Conservation (phyloP, 2,113 vertebrate genomes). For the Corythornis cristatus region DNA sequence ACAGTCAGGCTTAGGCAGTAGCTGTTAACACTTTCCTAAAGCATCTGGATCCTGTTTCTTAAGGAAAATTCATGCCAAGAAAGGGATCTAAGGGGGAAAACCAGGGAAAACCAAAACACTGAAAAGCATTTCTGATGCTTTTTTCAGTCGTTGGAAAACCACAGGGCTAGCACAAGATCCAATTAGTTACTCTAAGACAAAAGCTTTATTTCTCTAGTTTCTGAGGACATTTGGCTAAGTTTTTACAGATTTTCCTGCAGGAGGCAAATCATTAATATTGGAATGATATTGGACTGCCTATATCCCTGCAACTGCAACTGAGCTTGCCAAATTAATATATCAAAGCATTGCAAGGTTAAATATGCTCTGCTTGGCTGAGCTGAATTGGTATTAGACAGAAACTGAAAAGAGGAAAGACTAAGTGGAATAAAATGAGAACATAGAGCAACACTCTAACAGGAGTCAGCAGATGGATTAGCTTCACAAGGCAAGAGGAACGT, state of each 20-base stretch:
- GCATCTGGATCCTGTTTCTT: background rate
- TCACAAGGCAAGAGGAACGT: background rate
- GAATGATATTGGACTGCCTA: background rate
- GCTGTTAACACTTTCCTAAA: background rate
- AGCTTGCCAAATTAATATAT: background rate
- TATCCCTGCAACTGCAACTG: background rate
- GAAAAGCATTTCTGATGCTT: too few relatives aligned
- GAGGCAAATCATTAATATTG: too few relatives aligned
- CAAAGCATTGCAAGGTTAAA: background rate
- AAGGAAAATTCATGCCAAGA: too few relatives aligned
- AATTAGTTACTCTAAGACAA: too few relatives aligned
- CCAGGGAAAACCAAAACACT: too few relatives aligned
- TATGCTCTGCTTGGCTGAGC: background rate
- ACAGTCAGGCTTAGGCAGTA: background rate
- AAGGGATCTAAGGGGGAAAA: too few relatives aligned
- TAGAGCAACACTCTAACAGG: background rate
- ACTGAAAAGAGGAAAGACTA: background rate
- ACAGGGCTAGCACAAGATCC: too few relatives aligned
- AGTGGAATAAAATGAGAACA: background rate
- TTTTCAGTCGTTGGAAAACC: too few relatives aligned
- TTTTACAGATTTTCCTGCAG: too few relatives aligned
- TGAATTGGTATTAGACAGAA: background rate
- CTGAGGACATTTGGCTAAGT: too few relatives aligned
- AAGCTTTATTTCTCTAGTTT: too few relatives aligned
- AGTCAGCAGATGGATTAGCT: constrained; percentile 1